phyloP scores from a whole-genome alignment of 1,140 invertebrate species.

The Drosophila dunni region DNA sequence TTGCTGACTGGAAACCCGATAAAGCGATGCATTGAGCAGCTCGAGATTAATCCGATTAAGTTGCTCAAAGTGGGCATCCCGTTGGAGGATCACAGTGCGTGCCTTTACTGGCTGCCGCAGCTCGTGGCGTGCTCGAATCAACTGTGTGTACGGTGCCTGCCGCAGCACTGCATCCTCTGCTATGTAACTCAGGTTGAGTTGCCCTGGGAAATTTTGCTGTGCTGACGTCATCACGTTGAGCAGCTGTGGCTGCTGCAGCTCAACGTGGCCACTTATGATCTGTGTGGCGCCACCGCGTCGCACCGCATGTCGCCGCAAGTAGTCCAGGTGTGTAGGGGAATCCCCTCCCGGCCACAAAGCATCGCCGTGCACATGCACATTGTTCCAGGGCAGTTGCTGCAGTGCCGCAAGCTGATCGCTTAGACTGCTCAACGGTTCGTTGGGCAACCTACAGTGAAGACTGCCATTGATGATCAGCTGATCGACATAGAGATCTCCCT shows the following conservation, averaged over 20 bases:
- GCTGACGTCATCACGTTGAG: conserved; percentile 24
- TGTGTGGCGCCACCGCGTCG: conserved; percentile 45
- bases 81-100: neutral
- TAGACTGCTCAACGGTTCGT: conserved; percentile 11
- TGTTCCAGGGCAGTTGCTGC: conserved; percentile 51
- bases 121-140: conserved; percentile 27
- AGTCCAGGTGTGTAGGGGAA: conserved; percentile 35
- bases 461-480: conserved; percentile 53
- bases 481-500: conserved; percentile 51
- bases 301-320: conserved; percentile 67
- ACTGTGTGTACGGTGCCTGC: conserved; percentile 1
- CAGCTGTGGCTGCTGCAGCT: conserved; percentile 29
- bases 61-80: conserved; percentile 32
- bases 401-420: conserved; percentile 30
- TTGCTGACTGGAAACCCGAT: conserved; percentile 55
- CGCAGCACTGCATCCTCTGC: conserved; percentile 59
- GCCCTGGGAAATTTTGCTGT: conserved; percentile 6
- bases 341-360: conserved; percentile 44
- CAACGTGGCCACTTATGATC: conserved; percentile 61
- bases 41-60: conserved; percentile 64
- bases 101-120: conserved; percentile 19
- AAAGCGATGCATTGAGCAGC: conserved; percentile 69
- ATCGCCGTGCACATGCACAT: conserved; percentile 61
- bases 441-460: conserved; percentile 33
- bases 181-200: conserved; percentile 56